Evolutionary conservation across 2,888 invertebrate genomes (phyloP), one percentile per base, ranked within the genome.

Genomic region (Lasioglossum malachurum): DNA sequence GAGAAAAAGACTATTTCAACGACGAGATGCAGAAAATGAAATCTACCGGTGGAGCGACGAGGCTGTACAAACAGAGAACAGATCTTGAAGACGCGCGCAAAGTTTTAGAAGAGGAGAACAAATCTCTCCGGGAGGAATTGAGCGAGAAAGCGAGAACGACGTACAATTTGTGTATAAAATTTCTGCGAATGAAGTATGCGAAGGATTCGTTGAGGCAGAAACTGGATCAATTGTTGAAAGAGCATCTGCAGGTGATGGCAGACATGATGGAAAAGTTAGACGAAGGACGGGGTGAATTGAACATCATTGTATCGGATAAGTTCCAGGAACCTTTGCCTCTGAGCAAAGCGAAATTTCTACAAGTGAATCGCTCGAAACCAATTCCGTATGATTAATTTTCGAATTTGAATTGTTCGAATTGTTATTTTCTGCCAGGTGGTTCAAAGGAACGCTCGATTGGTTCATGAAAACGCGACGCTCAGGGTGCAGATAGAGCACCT

Each of bases 1-100:
- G 96, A 91, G 96, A 96, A 92, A 96, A 96, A 90, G 96, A 96
- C 88, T 94, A 95, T 83, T 96, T 96, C 83, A 95, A 96, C 83
- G 95, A 96, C 75, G 96, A 96, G 93, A 95, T 95, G 95, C 96
- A 91, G 80, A 95, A 95, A 82, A 94, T 94, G 88, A 93, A 92
- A 23, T 86, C 74, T 44, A 76, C 53, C 8, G 80, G 80, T 12
- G 84, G 83, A n/a, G 38, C 83, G 23, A 87, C 91, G 12, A 92
- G 87, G 60, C 79, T 88, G 49, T 90, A 89, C 8, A 91, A 89
- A 10, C 86, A 82, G 27, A 80, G 76, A 49, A 84, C 83, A 19
- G 87, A 92, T 49, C 72, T 90, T 4, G 92, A 93, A 23, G 71
- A 84, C 60, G 81, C 31, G 19, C 87, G 44, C 14, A 88, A 90